Conservation (phyloP, 2,113 vertebrate species). For the Oryctolagus cuniculus region DNA sequence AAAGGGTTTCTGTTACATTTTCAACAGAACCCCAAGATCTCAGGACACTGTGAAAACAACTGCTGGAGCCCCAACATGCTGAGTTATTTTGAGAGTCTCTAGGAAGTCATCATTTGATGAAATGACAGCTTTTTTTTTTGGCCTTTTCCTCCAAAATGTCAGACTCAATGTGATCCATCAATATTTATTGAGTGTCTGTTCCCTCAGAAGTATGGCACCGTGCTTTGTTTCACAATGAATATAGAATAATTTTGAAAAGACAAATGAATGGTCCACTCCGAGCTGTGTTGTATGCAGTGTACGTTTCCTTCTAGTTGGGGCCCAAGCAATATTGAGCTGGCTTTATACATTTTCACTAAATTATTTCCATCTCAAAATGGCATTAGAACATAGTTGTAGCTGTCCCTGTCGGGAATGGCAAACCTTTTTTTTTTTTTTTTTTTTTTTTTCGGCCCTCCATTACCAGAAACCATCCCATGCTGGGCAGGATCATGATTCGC, state of each 20-base stretch:
- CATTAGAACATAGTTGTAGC: background rate
- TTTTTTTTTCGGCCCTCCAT: background rate
- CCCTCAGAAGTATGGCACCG: background rate
- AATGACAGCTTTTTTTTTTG: conserved; percentile 19
- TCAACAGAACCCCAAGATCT: conserved; percentile 26
- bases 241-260: conserved; percentile 44
- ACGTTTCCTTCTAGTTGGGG: background rate
- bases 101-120: conserved; percentile 58
- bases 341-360: background rate
- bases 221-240: conserved; percentile 64
- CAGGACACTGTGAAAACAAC: conserved; percentile 30
- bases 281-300: background rate
- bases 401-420: background rate
- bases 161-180: conserved; percentile 69
- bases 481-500: background rate
- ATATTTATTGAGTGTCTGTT: conserved; percentile 71
- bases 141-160: conserved; percentile 75
- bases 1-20: background rate
- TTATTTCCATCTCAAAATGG: background rate
- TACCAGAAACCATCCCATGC: background rate
- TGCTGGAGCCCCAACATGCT: background rate
- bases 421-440: too few relatives aligned
- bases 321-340: background rate
- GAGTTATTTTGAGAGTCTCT: conserved; percentile 64
- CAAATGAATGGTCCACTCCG: conserved; percentile 48